Evolutionary conservation across 2,797 vertebrate species (phyloP), one percentile per base, ranked within the genome.

Genomic region (Rhadinocentrus ornatus): DNA sequence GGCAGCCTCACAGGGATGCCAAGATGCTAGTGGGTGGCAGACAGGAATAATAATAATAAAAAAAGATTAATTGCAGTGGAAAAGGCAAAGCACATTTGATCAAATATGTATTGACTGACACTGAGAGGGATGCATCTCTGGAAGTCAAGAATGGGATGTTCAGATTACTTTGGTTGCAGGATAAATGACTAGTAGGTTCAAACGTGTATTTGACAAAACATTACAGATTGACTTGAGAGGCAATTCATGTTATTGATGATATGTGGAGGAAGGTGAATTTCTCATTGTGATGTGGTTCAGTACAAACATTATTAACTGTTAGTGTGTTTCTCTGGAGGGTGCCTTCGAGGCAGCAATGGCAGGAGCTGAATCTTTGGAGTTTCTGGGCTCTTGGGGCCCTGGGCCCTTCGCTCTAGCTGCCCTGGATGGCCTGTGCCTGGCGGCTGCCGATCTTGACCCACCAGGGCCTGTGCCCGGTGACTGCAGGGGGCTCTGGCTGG

Each of bases 11-110:
- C 44, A 83, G 91, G 90, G 86, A 91, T 80, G 85, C 79, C 76
- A 56, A 83, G 89, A 89, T 75, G 83, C 76, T 77, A 52, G 91
- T 86, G 88, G 91, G 93, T 78, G 86, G 89, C 71, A 73, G 85
- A 78, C 84, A 50, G 70, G 84, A 82, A 87, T 83, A 69, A 6
- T 12, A 48, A 62, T 62, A 63, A 78, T 70, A 77, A 61, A 88
- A 91, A 83, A 76, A 92, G 92, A 94, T 92, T 87, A 91, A 94
- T 93, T 80, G 46, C 76, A 74, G 81, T 20, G 34, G 77, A 80
- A 62, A 67, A 80, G 68, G 62, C 78, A 72, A 86, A 81, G 73
- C 75, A 56, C 71, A 77, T 90, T 91, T 91, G 90, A 94, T 93
- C 87, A 91, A 91, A 92, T 88, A 70, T 58, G 34, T 83, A 92